Conservation (phyloP, 2,888 invertebrate species). For the Thumatha senex region DNA sequence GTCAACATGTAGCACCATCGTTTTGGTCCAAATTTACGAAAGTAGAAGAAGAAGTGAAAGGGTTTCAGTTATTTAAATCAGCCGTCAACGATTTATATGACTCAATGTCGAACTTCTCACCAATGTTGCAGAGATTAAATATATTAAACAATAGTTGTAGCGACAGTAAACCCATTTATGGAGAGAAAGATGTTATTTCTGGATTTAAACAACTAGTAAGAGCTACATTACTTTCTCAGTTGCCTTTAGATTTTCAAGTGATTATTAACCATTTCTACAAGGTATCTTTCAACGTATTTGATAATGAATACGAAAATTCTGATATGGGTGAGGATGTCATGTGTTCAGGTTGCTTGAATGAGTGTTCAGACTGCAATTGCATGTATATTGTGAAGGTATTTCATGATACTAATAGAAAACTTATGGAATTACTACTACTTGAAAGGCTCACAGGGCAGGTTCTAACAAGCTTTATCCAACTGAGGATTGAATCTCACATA, state of each 20-base stretch:
- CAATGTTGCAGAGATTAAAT: slow-evolving; percentile 81
- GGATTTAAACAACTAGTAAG: slow-evolving; percentile 86
- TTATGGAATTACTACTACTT: slow-evolving; percentile 90
- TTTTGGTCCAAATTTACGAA: slow-evolving; percentile 87
- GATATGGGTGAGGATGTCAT: slow-evolving; percentile 84
- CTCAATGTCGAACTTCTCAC: slow-evolving; percentile 79
- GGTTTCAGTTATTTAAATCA: slow-evolving; percentile 86
- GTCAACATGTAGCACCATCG: slow-evolving; percentile 83
- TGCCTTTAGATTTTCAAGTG: slow-evolving; percentile 87
- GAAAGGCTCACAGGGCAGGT: slow-evolving; percentile 94
- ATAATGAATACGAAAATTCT: slow-evolving; percentile 73
- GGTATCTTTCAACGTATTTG: slow-evolving; percentile 89
- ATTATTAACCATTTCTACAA: slow-evolving; percentile 90
- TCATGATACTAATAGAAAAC: slow-evolving; percentile 89
- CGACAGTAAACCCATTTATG: slow-evolving; percentile 76
- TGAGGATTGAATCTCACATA: slow-evolving; percentile 93
- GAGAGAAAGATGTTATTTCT: slow-evolving; percentile 77
- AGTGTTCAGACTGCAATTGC: slow-evolving; percentile 83
- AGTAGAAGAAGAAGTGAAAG: slow-evolving; percentile 78
- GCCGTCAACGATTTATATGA: slow-evolving; percentile 87
- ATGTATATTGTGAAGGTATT: slow-evolving; percentile 87
- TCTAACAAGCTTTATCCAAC: slow-evolving; percentile 91
- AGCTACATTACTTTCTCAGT: slow-evolving; percentile 87
- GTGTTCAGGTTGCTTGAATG: slow-evolving; percentile 89
- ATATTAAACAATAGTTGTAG: slow-evolving; percentile 72